Percentiles rank a stretch among this genome's conserved stretches.
Conservation (phyloP, 2,888 invertebrate species). For the Patella pellucida region DNA sequence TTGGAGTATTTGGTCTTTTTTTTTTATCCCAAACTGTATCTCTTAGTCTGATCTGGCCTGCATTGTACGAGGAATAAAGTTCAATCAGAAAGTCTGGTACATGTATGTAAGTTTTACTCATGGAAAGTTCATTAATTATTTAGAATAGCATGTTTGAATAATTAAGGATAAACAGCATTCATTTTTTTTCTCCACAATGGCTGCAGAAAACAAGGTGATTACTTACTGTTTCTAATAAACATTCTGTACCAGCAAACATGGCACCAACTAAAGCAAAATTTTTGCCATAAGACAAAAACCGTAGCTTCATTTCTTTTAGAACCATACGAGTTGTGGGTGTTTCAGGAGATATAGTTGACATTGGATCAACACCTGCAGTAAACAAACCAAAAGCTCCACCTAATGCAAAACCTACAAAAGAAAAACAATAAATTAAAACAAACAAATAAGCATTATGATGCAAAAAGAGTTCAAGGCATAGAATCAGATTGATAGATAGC, state of each 20-base stretch:
- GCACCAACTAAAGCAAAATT: constrained; percentile 97
- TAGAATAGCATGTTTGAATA: background rate
- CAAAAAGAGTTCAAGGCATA: background rate
- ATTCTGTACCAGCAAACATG: constrained; percentile 95
- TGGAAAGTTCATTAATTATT: background rate
- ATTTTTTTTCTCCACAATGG: no score
- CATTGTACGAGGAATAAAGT: no score
- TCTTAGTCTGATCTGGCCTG: no score
- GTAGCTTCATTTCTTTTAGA: constrained; percentile 89
- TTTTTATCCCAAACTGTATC: no score
- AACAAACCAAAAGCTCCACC: constrained; percentile 97
- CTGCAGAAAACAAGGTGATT: no score
- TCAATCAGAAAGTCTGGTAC: no score
- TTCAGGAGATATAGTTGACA: constrained; percentile 75
- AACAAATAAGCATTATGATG: background rate
- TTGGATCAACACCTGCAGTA: constrained; percentile 95
- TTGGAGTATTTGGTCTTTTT: no score
- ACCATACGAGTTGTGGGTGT: constrained; percentile 89
- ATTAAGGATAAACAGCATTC: background rate
- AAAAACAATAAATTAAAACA: constrained; percentile 13
- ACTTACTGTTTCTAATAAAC: constrained; percentile 89
- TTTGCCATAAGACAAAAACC: constrained; percentile 94
- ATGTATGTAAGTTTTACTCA: no score
- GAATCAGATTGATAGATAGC: no score
- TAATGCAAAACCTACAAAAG: constrained; percentile 85